A percentile compares a stretch with the other conserved stretches of the same genome.
Evolutionary conservation across 1,140 invertebrate genomes (phyloP).

Genomic region (Drosophila santomea): DNA sequence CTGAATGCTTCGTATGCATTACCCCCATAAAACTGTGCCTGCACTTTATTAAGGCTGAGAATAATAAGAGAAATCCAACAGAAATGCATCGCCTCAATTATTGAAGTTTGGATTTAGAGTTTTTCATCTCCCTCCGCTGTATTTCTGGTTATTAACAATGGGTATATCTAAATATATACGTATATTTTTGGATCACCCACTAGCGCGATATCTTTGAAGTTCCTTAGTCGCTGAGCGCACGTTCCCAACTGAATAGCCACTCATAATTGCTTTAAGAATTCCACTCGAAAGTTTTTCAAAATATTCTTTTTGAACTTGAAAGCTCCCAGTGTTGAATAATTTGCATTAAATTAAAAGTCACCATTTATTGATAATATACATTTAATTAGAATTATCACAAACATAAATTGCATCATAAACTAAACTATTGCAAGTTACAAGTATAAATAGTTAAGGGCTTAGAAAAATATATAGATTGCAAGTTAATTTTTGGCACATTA

Average conservation of each 20-base stretch:
- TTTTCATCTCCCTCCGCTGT: constrained; percentile 5
- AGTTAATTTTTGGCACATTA: constrained; percentile 67
- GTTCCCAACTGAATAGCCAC: constrained; percentile 40
- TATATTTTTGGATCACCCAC: constrained; percentile 54
- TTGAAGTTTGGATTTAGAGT: constrained; percentile 4
- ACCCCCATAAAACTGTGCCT: constrained; percentile 47
- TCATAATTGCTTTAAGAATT: constrained; percentile 33
- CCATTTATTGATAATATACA: constrained; percentile 13
- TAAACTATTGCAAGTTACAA: constrained; percentile 62
- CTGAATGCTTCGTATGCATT: constrained; percentile 28
- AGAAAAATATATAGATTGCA: constrained; percentile 52
- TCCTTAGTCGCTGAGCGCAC: constrained; percentile 43
- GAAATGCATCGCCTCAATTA: constrained; percentile 46
- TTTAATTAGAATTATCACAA: constrained; percentile 79
- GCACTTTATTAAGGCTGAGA: constrained; percentile 27
- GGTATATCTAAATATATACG: constrained; percentile 39
- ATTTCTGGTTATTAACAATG: constrained; percentile 20
- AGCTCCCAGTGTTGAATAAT: constrained; percentile 51
- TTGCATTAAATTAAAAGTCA: constrained; percentile 6
- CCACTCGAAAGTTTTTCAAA: constrained; percentile 70
- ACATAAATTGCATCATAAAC: constrained; percentile 62
- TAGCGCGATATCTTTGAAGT: constrained; percentile 14
- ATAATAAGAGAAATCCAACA: constrained; percentile 29
- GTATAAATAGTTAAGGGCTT: constrained; percentile 67
- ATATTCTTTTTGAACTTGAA: constrained; percentile 43